These are phyloP conservation scores for Megatriorchis doriae DNA, from an alignment of 2,113 vertebrate genomes.

Conservation along the genomic window DNA sequence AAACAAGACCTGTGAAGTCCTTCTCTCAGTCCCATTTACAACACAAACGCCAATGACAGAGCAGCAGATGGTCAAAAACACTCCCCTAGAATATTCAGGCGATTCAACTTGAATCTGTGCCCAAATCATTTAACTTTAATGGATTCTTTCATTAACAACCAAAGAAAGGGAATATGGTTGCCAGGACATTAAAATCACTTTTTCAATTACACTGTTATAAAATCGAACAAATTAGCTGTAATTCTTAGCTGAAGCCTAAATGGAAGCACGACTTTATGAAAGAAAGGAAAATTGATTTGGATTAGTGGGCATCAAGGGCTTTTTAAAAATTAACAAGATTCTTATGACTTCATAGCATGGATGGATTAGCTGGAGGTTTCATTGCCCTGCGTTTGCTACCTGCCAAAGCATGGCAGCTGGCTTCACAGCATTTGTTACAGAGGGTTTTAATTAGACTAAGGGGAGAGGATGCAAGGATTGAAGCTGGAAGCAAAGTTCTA, in stretches of 20 bases:
- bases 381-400: neutral
- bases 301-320: conserved; percentile 66
- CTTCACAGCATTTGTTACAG: neutral
- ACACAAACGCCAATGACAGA: conserved; percentile 37
- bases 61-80: conserved; percentile 56
- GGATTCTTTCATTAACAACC: conserved; percentile 70
- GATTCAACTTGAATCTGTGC: conserved; percentile 60
- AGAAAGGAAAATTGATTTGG: conserved; percentile 70
- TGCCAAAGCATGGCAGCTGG: conserved; percentile 39
- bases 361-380: conserved; percentile 45
- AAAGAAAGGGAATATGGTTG: conserved; percentile 67
- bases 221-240: conserved; percentile 69
- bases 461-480: neutral
- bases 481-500: conserved; percentile 15
- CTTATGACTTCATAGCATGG: conserved; percentile 56
- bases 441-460: neutral
- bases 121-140: conserved; percentile 71
- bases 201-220: conserved; percentile 70
- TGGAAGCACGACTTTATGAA: conserved; percentile 54
- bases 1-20: conserved; percentile 29
- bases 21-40: conserved; percentile 9
- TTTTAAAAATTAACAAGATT: conserved; percentile 69
- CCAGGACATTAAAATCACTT: conserved; percentile 69
- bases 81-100: conserved; percentile 63
- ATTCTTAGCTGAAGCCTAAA: conserved; percentile 55